Evolutionary conservation across 2,888 invertebrate genomes (phyloP), one percentile per base, ranked within the genome.

Genomic region (Rhagonycha lutea): DNA sequence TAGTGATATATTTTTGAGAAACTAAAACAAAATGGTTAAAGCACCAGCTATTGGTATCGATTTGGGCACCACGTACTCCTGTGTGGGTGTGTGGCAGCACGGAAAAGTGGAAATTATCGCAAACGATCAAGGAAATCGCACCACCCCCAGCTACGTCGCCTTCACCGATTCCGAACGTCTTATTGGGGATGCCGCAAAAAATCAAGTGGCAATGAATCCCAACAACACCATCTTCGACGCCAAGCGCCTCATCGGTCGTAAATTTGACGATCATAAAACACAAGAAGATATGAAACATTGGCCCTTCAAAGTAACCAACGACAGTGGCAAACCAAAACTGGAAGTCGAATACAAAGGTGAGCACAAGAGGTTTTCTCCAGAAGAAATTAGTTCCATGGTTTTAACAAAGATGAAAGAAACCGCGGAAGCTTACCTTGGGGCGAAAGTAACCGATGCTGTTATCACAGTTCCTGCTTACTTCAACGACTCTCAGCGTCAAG

Each of bases 1-100:
- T 18, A 18, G 18, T 18, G 18, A 18, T 18, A 18, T 2, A 18
- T 18, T 18, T 18, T 18, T 18, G 18, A 18, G 18, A 18, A 18
- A 18, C 14, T 61, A 72, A 26, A 47, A 61, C 86, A 81, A 78
- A 72, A 88, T 88, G 89, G 85, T 84, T 23, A 89, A 88, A 84
- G 85, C 88, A 84, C 90, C 92, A 84, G 91, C 93, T 74, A 91
- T 95, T 81, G 95, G 95, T 81, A 95, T 96, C 86, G 96, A 96
- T 88, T 89, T 96, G 83, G 96, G 96, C 73, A 96, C 96, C 73
- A 96, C 95, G n/a, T 96, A 93, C 88, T 95, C 95, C 72, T 94
- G 94, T 85, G 95, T 95, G 74, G 95, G 93, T 61, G 94, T 95
- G 24, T 85, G 95, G 96, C 86, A 95, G 96, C 88, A 96, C 96